Conservation (phyloP, 2,888 invertebrate species). For the Torymus texanus region DNA sequence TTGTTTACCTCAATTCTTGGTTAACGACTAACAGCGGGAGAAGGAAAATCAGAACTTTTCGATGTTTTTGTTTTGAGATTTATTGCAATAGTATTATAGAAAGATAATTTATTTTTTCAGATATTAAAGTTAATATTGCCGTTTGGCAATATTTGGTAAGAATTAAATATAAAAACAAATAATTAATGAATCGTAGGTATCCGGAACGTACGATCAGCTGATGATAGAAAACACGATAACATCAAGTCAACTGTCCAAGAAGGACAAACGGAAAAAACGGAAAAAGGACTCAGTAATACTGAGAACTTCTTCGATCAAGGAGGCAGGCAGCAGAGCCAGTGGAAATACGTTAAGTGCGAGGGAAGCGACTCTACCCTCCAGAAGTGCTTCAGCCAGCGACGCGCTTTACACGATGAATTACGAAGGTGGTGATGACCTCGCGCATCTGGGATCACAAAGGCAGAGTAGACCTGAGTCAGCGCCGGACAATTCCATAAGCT, state of each 20-base stretch:
- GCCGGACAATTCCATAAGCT: constrained; percentile 60
- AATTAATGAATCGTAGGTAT: constrained; percentile 65
- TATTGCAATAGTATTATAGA: not conserved
- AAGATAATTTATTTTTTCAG: no score
- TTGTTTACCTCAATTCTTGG: not conserved
- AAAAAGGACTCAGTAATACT: constrained; percentile 68
- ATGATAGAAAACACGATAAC: constrained; percentile 77
- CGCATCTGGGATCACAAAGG: constrained; percentile 21
- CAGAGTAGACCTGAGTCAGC: constrained; percentile 63
- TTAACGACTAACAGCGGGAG: not conserved
- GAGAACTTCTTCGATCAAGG: constrained; percentile 46
- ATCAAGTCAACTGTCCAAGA: constrained; percentile 68
- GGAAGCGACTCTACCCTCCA: constrained; percentile 59
- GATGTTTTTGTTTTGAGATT: not conserved
- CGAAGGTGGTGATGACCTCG: constrained; percentile 27
- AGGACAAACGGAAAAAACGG: constrained; percentile 76
- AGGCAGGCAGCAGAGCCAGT: constrained; percentile 1
- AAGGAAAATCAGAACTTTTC: no score
- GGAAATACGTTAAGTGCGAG: constrained; percentile 35
- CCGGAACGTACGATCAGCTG: constrained; percentile 79
- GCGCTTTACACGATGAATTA: constrained; percentile 54
- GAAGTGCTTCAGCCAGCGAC: constrained; percentile 66
- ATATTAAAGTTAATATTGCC: no score
- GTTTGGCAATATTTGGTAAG: no score
- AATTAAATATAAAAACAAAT: no score